Conservation (phyloP, 1,140 invertebrate species). For the Sarcophaga peregrina region DNA sequence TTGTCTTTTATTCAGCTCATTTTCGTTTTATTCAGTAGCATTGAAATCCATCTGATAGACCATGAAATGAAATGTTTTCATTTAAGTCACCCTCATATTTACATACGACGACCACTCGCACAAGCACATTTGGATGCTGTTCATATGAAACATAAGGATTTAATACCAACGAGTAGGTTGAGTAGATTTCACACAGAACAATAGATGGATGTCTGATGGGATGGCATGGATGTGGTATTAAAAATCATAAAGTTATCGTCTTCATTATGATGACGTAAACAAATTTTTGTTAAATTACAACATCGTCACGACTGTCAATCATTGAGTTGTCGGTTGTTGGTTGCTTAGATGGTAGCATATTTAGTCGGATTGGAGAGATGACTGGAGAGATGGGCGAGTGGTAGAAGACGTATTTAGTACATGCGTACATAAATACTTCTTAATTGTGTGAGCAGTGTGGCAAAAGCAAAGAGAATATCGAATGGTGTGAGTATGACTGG, state of each 20-base stretch:
- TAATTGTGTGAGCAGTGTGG: not conserved
- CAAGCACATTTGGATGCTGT: not conserved
- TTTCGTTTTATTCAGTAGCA: not conserved
- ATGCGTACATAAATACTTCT: too few species aligned
- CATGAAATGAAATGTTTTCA: conserved; percentile 23
- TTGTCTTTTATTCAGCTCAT: conserved; percentile 25
- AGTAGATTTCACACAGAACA: not conserved
- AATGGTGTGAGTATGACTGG: conserved; percentile 33
- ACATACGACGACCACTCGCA: not conserved
- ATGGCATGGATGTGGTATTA: conserved; percentile 9
- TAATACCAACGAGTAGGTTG: not conserved
- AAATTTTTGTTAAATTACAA: conserved; percentile 47
- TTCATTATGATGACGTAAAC: conserved; percentile 48
- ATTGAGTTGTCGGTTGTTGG: conserved; percentile 28
- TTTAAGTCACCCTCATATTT: conserved; percentile 32
- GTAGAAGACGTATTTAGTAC: not conserved
- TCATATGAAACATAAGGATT: not conserved
- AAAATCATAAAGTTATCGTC: conserved; percentile 49
- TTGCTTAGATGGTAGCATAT: conserved; percentile 20
- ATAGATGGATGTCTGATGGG: not conserved
- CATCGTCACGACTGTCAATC: conserved; percentile 45
- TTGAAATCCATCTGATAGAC: conserved; percentile 20
- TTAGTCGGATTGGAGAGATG: not conserved
- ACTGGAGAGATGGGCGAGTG: conserved; percentile 12
- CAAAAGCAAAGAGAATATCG: not conserved